Conservation (phyloP, 1,140 invertebrate species). For the Drosophila orena region DNA sequence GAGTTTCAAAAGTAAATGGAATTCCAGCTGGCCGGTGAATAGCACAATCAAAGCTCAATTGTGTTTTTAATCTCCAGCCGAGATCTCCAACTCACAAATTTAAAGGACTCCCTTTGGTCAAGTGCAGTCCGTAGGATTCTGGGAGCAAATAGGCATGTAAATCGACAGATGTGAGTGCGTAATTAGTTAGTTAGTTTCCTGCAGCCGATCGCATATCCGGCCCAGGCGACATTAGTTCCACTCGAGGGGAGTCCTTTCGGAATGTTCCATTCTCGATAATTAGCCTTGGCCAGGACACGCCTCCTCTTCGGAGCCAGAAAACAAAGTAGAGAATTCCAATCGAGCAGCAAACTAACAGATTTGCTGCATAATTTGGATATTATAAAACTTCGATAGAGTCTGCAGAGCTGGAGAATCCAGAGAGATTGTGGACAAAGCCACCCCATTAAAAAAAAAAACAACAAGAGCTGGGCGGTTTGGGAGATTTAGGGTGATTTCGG, state of each 20-base stretch:
- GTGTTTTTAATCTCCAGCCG: neutral
- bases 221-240: slow-evolving; percentile 55
- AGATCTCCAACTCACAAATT: slow-evolving; percentile 6
- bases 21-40: too few relatives aligned
- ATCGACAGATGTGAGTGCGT: slow-evolving; percentile 35
- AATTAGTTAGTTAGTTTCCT: slow-evolving; percentile 38
- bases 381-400: slow-evolving; percentile 23
- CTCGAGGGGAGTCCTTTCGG: slow-evolving; percentile 36
- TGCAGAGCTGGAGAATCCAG: slow-evolving; percentile 31
- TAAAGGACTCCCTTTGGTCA: slow-evolving; percentile 10
- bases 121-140: slow-evolving; percentile 13
- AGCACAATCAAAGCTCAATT: slow-evolving; percentile 6
- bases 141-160: slow-evolving; percentile 10
- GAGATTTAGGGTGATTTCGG: slow-evolving; percentile 43
- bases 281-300: slow-evolving; percentile 16
- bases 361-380: slow-evolving; percentile 49
- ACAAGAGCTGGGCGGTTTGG: slow-evolving; percentile 14
- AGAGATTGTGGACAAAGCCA: slow-evolving; percentile 49
- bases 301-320: neutral
- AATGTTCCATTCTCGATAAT: slow-evolving; percentile 23
- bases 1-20: too few relatives aligned
- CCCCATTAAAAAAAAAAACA: slow-evolving; percentile 41
- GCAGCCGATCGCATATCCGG: slow-evolving; percentile 40
- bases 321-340: slow-evolving; percentile 28
- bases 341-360: slow-evolving; percentile 48